These are phyloP conservation scores for Barnardius zonarius DNA, from an alignment of 2,113 vertebrate genomes.

Conservation along the genomic window DNA sequence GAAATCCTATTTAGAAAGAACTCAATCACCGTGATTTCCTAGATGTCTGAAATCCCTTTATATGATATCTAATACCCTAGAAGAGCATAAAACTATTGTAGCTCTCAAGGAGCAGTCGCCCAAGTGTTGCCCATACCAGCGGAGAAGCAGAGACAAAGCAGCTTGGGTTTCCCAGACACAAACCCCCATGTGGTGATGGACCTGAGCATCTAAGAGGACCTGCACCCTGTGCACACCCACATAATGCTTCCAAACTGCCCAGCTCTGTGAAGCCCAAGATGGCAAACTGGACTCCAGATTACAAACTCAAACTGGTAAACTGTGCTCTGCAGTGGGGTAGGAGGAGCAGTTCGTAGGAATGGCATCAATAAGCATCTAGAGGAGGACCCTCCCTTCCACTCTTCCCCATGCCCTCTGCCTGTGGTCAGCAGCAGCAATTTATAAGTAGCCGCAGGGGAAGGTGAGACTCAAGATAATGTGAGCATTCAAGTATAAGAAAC, in stretches of 20 bases:
- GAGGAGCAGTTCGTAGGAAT: neutral
- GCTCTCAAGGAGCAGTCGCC: neutral
- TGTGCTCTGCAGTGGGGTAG: neutral
- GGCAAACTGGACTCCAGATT: neutral
- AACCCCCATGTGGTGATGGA: neutral
- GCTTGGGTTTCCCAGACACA: neutral
- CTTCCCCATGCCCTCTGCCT: neutral
- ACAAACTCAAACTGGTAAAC: neutral
- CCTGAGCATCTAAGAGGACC: neutral
- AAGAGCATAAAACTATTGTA: neutral
- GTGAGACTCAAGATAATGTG: neutral
- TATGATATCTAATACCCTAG: neutral
- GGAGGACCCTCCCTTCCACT: neutral
- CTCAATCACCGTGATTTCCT: neutral
- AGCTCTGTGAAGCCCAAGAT: neutral
- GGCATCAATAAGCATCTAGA: neutral
- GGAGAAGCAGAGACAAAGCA: neutral
- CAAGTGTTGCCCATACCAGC: neutral
- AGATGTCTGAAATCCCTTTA: neutral
- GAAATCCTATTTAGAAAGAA: constrained; percentile 2
- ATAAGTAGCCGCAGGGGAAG: neutral
- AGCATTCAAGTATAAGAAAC: neutral
- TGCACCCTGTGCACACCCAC: neutral
- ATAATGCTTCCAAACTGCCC: accelerated
- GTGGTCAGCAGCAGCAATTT: neutral